Conservation (phyloP, 1,140 invertebrate genomes). For the Maconellicoccus hirsutus region DNA sequence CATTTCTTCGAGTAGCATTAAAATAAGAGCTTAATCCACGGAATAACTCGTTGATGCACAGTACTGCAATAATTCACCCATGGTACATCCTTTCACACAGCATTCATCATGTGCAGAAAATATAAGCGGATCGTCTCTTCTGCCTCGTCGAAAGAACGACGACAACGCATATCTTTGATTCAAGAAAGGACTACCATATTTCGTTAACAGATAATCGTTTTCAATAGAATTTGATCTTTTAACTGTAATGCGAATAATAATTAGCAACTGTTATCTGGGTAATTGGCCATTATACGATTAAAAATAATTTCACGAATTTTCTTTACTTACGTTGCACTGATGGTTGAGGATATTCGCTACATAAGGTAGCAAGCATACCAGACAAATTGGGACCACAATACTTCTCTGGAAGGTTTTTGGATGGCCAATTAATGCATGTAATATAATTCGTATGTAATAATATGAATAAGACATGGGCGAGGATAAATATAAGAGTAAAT, state of each 20-base stretch:
- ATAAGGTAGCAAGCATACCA: neutral
- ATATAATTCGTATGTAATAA: neutral
- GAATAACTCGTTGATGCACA: neutral
- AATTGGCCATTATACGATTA: neutral
- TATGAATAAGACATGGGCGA: neutral
- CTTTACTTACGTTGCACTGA: neutral
- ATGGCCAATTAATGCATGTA: neutral
- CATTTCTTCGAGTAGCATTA: no score
- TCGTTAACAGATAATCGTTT: neutral
- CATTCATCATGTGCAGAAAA: neutral
- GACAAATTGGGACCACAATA: neutral
- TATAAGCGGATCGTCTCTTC: neutral
- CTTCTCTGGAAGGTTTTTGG: neutral
- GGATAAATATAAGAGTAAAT: neutral
- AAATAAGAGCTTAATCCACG: neutral
- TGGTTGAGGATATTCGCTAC: neutral
- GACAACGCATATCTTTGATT: neutral
- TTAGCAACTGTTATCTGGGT: neutral
- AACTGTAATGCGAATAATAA: neutral
- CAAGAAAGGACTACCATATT: neutral
- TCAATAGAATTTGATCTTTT: slow-evolving; percentile 5
- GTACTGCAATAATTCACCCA: neutral
- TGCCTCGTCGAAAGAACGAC: neutral
- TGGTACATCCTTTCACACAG: neutral
- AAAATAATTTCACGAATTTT: neutral